Conservation (phyloP, 2,113 vertebrate species). For the Oriolus oriolus region DNA sequence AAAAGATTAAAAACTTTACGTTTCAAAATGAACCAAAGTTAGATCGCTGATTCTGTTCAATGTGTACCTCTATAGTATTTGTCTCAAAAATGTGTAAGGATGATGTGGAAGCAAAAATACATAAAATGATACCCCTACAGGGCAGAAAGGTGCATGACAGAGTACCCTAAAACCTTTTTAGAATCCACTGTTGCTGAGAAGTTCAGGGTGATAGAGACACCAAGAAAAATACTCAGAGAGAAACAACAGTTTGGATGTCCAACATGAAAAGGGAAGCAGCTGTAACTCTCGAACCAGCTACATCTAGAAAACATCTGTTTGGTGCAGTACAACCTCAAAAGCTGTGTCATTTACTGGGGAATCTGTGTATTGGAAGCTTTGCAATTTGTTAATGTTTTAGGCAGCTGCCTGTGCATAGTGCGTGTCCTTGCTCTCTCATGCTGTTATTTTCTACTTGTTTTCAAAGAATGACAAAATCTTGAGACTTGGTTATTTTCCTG, state of each 20-base stretch:
- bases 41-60: neutral
- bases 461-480: neutral
- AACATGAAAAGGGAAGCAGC: neutral
- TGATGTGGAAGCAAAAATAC: neutral
- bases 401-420: neutral
- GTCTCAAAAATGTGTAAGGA: neutral
- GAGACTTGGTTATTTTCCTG: neutral
- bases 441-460: slow-evolving; percentile 11
- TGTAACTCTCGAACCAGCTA: neutral
- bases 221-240: neutral
- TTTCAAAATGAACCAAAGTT: neutral
- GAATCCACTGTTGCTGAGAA: neutral
- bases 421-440: neutral
- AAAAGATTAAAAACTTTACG: neutral
- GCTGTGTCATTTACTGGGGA: neutral
- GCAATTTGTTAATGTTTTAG: neutral
- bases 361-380: neutral
- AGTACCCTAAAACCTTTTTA: neutral
- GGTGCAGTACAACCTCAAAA: neutral
- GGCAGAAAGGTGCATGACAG: neutral
- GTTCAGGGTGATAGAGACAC: neutral
- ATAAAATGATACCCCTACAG: neutral
- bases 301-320: neutral
- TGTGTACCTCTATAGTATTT: neutral
- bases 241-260: neutral